Conservation (phyloP, 1,140 invertebrate species). For the Pogonomyrmex californicus region DNA sequence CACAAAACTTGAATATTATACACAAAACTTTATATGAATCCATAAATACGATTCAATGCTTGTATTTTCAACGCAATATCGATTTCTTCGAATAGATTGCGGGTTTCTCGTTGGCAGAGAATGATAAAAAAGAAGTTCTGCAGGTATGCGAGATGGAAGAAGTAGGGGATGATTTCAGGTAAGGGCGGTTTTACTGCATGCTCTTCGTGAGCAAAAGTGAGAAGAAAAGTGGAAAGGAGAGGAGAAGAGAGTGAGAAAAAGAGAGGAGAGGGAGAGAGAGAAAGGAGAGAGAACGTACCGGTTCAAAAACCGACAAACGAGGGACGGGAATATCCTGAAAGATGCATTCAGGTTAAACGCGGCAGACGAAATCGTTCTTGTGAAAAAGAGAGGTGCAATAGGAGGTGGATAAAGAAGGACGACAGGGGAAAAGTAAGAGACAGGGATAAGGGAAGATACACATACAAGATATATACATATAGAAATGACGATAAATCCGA, state of each 20-base stretch:
- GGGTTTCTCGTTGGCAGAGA: conserved; percentile 25
- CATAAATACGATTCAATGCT: conserved; percentile 21
- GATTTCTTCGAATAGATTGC: conserved; percentile 53
- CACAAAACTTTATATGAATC: not conserved
- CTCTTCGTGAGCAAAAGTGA: conserved; percentile 43
- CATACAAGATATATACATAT: not conserved
- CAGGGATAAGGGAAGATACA: conserved; percentile 49
- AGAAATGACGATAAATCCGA: conserved; percentile 23
- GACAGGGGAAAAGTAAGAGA: conserved; percentile 53
- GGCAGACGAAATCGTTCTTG: conserved; percentile 81
- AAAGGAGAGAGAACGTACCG: conserved; percentile 75
- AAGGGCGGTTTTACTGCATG: conserved; percentile 74
- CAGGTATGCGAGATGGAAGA: conserved; percentile 64
- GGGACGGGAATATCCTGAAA: conserved; percentile 83
- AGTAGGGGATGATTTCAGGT: conserved; percentile 81
- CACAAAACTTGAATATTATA: not conserved
- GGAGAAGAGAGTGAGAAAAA: conserved; percentile 47
- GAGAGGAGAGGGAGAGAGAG: conserved; percentile 52
- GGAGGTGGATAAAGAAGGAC: conserved; percentile 43
- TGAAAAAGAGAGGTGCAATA: conserved; percentile 49
- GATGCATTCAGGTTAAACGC: conserved; percentile 86
- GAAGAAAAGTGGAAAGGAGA: conserved; percentile 60
- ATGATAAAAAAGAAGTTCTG: conserved; percentile 51
- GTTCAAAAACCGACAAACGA: conserved; percentile 85
- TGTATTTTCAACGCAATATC: conserved; percentile 39